Percentiles rank a stretch among this genome's conserved stretches.
These are phyloP conservation scores for Margarornis squamiger DNA, from an alignment of 2,797 vertebrate species.

Conservation along the genomic window DNA sequence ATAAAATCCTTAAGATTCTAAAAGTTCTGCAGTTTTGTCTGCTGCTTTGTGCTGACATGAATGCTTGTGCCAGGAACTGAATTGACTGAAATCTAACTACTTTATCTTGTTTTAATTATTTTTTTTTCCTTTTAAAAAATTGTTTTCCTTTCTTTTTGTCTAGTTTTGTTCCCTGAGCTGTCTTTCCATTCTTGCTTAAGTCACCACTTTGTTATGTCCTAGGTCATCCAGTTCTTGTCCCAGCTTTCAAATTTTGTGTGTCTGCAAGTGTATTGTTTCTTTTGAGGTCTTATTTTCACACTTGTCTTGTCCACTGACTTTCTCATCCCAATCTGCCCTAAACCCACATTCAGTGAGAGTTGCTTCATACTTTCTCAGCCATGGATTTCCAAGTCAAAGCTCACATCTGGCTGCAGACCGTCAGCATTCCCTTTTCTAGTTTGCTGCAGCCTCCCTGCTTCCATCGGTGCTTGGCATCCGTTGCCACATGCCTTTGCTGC, in stretches of 20 bases:
- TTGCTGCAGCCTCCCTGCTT: not conserved
- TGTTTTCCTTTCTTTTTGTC: not conserved
- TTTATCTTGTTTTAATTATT: not conserved
- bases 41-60: not conserved
- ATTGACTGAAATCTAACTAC: not conserved
- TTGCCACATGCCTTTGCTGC: constrained; percentile 2
- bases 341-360: not conserved
- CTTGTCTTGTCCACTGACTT: not conserved
- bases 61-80: not conserved
- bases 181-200: not conserved
- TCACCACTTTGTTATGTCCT: not conserved
- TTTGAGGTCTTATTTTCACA: not conserved
- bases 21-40: not conserved
- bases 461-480: not conserved
- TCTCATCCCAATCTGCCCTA: not conserved
- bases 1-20: not conserved
- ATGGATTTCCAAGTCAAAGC: not conserved
- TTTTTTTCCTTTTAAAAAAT: not conserved
- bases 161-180: not conserved
- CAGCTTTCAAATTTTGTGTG: not conserved
- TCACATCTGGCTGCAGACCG: constrained; percentile 5
- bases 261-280: not conserved
- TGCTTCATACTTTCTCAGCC: not conserved
- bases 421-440: constrained; percentile 6
- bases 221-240: not conserved